A percentile compares a stretch with the other conserved stretches of the same genome.
Evolutionary conservation across 1,140 invertebrate species (phyloP).

Genomic region (Cotesia glomerata): DNA sequence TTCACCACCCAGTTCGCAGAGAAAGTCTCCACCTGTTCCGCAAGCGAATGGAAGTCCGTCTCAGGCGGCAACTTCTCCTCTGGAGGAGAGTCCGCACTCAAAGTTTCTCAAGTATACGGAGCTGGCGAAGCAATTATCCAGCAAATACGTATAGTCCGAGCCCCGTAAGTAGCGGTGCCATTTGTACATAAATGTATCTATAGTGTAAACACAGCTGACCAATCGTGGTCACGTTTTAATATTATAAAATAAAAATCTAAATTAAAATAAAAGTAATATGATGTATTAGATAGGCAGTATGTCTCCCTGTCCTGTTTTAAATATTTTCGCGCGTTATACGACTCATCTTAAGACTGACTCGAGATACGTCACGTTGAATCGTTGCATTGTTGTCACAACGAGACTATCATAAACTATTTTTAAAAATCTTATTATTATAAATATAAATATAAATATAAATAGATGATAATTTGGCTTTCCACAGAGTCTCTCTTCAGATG

Average conservation of each 20-base stretch:
- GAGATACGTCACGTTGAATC: slow-evolving; percentile 27
- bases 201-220: slow-evolving; percentile 54
- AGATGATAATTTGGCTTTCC: no score
- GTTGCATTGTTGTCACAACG: slow-evolving; percentile 29
- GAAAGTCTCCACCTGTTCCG: slow-evolving; percentile 62
- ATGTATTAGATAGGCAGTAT: not conserved
- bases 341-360: slow-evolving; percentile 15
- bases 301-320: slow-evolving; percentile 10
- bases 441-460: no score
- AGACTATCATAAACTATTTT: not conserved
- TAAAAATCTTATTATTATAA: not conserved
- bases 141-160: slow-evolving; percentile 86
- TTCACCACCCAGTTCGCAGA: slow-evolving; percentile 55
- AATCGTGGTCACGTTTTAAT: slow-evolving; percentile 37
- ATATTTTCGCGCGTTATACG: not conserved
- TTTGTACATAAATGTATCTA: slow-evolving; percentile 65
- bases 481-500: slow-evolving; percentile 12
- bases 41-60: slow-evolving; percentile 65
- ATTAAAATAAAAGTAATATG: no score
- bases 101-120: slow-evolving; percentile 97
- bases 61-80: slow-evolving; percentile 61
- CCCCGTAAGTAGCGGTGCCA: slow-evolving; percentile 62
- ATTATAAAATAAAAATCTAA: no score
- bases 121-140: slow-evolving; percentile 93
- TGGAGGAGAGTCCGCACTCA: slow-evolving; percentile 92